phyloP scores from a whole-genome alignment of 2,113 vertebrate genomes.

The Muntiacus muntjak region DNA sequence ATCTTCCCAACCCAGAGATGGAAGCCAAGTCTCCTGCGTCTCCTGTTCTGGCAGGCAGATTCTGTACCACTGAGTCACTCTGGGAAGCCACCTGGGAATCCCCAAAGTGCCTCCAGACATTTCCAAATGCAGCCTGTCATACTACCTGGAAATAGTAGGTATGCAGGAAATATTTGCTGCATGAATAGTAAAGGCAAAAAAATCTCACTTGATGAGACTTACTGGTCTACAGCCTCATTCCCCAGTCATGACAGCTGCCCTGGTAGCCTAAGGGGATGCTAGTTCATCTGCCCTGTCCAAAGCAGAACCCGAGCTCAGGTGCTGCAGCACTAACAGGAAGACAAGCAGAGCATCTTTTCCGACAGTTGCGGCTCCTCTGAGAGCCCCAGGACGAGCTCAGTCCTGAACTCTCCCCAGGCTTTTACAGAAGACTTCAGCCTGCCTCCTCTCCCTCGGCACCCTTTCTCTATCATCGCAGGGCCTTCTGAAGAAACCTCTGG shows the following conservation, averaged over 20 bases:
- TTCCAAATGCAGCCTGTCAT: not conserved
- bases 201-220: not conserved
- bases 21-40: not conserved
- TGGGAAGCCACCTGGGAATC: not conserved
- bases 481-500: not conserved
- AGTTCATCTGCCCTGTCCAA: not conserved
- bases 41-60: not conserved
- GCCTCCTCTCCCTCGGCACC: not conserved
- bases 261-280: not conserved
- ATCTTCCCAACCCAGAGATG: not conserved
- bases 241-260: not conserved
- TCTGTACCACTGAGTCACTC: not conserved
- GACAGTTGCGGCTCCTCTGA: not conserved
- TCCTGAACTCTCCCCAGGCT: not conserved
- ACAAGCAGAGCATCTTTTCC: not conserved
- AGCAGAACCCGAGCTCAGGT: not conserved
- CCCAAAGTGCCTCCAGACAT: not conserved
- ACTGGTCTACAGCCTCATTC: not conserved
- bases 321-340: not conserved
- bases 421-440: not conserved
- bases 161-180: not conserved
- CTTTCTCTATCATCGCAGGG: accelerated
- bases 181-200: not conserved
- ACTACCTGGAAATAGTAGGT: not conserved
- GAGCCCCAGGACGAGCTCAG: not conserved